Conservation (phyloP, 1,140 invertebrate species). For the Ruditapes philippinarum region DNA sequence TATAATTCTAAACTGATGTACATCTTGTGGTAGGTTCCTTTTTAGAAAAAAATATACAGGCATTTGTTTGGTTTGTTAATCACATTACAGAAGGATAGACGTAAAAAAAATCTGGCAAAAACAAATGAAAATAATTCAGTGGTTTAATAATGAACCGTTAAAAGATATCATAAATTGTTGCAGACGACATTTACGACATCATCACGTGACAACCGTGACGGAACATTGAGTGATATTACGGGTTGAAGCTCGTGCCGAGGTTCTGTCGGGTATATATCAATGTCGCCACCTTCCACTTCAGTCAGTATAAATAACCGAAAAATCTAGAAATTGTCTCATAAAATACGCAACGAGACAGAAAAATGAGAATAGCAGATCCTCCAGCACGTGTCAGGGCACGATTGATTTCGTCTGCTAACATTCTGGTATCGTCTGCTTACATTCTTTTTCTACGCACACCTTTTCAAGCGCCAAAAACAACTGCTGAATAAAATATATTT, state of each 20-base stretch:
- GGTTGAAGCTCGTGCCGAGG: background rate
- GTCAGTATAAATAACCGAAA: background rate
- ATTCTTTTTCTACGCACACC: background rate
- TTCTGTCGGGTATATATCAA: background rate
- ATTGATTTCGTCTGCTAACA: conserved; percentile 1
- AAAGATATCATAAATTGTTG: background rate
- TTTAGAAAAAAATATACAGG: too few relatives aligned
- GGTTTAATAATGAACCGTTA: too few relatives aligned
- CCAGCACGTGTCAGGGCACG: conserved; percentile 9
- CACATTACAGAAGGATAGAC: too few relatives aligned
- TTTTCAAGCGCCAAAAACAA: conserved; percentile 17
- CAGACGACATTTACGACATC: background rate
- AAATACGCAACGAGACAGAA: conserved; percentile 12
- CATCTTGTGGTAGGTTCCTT: too few relatives aligned
- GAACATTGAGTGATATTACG: background rate
- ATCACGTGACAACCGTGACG: background rate
- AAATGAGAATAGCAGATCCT: background rate
- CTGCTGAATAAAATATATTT: background rate
- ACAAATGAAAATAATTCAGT: too few relatives aligned
- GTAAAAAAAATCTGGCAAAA: too few relatives aligned
- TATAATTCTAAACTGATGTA: too few relatives aligned
- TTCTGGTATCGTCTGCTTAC: background rate
- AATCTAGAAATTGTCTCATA: background rate
- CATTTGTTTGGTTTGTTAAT: too few relatives aligned
- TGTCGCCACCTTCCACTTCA: background rate